phyloP scores from a whole-genome alignment of 2,113 vertebrate genomes.

The Taurulus bubalis region DNA sequence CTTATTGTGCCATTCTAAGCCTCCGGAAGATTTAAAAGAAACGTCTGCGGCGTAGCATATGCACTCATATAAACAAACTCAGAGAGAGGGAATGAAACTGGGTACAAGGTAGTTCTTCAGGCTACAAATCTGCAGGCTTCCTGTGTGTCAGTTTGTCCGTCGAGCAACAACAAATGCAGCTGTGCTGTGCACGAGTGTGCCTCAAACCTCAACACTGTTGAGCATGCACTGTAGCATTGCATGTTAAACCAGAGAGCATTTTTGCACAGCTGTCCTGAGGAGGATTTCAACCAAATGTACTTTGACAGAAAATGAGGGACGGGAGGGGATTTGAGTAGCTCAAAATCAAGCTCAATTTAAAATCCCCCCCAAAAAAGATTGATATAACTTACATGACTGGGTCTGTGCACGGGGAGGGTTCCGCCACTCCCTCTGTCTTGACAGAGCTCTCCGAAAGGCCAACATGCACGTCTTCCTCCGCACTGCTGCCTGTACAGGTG shows the following conservation, averaged over 20 bases:
- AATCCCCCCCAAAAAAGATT: not conserved
- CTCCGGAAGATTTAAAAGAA: slow-evolving; percentile 27
- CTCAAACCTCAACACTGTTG: not conserved
- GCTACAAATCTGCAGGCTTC: not conserved
- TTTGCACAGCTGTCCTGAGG: slow-evolving; percentile 30
- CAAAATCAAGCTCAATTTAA: not conserved
- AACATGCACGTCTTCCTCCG: slow-evolving; percentile 41
- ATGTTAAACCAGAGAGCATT: slow-evolving; percentile 21
- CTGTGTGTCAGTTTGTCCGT: slow-evolving; percentile 9
- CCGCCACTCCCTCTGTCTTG: slow-evolving; percentile 25
- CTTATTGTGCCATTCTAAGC: slow-evolving; percentile 38
- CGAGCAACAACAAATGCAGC: slow-evolving; percentile 14
- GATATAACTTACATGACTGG: not conserved
- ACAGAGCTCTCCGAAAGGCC: slow-evolving; percentile 50
- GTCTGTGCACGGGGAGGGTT: not conserved
- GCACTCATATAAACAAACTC: slow-evolving; percentile 18
- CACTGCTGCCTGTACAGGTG: slow-evolving; percentile 59
- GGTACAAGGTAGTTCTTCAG: not conserved
- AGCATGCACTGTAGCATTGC: slow-evolving; percentile 10
- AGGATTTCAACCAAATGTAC: slow-evolving; percentile 1
- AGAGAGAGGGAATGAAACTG: slow-evolving; percentile 24
- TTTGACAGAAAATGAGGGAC: not conserved
- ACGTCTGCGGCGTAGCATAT: slow-evolving; percentile 5
- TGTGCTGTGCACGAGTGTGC: slow-evolving; percentile 16
- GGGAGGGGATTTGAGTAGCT: not conserved